These are phyloP conservation scores for Thymelicus lineola DNA, from an alignment of 2,888 invertebrate genomes.

Conservation along the genomic window DNA sequence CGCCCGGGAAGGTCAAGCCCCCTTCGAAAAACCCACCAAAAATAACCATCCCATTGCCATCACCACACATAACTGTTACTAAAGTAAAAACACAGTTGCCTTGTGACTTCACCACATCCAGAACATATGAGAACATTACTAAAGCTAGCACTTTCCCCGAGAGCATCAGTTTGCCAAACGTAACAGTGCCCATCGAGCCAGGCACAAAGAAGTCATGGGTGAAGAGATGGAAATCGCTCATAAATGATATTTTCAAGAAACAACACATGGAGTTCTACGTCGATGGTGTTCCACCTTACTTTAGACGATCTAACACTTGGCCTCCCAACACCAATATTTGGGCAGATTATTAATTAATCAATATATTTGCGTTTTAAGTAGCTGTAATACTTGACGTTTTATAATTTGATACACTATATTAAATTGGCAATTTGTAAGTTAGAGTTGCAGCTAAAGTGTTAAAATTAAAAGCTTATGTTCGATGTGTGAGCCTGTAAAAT, in stretches of 20 bases:
- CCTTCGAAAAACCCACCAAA: not conserved
- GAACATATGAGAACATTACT: not conserved
- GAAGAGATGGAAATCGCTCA: not conserved
- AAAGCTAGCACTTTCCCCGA: not conserved
- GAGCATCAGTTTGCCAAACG: not conserved
- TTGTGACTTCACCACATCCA: conserved; percentile 14
- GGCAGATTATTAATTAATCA: not conserved
- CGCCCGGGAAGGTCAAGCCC: not conserved
- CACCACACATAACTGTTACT: conserved; percentile 7
- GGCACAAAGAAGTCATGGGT: not conserved
- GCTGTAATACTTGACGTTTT: not conserved
- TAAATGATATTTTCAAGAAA: not conserved
- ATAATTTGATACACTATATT: too few species aligned
- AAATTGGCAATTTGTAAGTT: too few species aligned
- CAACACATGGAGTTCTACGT: conserved; percentile 2
- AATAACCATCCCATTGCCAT: not conserved
- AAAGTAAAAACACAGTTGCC: conserved; percentile 21
- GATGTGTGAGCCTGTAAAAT: too few species aligned
- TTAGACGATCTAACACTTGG: conserved; percentile 1
- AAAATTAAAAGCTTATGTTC: too few species aligned
- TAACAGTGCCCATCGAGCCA: not conserved
- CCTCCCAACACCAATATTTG: not conserved
- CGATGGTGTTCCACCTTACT: not conserved
- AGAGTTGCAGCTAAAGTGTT: too few species aligned
- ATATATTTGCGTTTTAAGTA: not conserved